Base-by-base conservation (phyloP, 2,888 invertebrate species). In the Tipula helvola region DNA sequence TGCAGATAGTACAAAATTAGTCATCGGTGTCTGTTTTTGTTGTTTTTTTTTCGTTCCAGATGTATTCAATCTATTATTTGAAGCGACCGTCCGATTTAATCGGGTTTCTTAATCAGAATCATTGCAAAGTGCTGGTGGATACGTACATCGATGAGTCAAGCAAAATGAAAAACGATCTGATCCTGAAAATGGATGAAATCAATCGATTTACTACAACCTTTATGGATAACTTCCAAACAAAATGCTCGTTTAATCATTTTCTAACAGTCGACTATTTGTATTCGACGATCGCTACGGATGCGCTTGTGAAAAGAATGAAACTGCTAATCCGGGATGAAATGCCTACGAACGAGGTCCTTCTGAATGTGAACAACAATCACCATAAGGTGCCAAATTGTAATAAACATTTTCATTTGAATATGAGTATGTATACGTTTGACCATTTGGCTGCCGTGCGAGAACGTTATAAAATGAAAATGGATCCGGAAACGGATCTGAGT, bases 1-100 rank as follows among this genome's bases (percentile, higher is more conserved):
- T 52, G 52, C 52, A 12, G n/a, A 52, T 52, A 52, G 52, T 52
- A 5, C 16, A n/a, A 39, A 8, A 16, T 84, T 84, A 39, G 5
- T 84, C 39, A 39, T n/a, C 16, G n/a, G 7, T 39, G 5, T 41
- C 2, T 84, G 3, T 84, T 84, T 84, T n/a, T 10, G n/a, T 2
- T 39, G 5, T 41, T 5, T 84, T 1, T 39, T 84, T 84, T 7
- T n/a, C 7, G n/a, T 87, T 88, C 2, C 47, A 89, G 89, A 88
- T 89, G 86, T 91, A 91, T 88, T 91, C 91, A 0, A 91, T 91
- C 0, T 91, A 91, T 87, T 90, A 90, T 86, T 88, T 91, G 89
- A 89, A 90, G 2, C 90, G 91, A 87, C 90, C 91, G 3, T 89
- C 90, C 18, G 91, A 91, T 88, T 87, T 91, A 7, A 88, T 90